Evolutionary conservation across 2,888 invertebrate species (phyloP).

Genomic region (Andrena camellia): DNA sequence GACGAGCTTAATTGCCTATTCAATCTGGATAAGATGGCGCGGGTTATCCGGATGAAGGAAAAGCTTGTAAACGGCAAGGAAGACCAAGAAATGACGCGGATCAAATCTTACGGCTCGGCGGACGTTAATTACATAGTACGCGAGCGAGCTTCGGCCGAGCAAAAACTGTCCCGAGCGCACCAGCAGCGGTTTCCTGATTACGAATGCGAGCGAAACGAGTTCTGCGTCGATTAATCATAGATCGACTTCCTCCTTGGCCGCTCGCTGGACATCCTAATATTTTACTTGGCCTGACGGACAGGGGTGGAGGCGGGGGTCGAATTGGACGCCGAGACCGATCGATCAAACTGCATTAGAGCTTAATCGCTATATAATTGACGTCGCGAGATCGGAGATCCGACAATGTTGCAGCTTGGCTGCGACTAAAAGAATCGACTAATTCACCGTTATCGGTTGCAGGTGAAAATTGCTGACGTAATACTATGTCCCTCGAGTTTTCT

Average conservation of each 20-base stretch:
- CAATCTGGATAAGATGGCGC: background rate
- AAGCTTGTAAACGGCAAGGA: conserved; percentile 32
- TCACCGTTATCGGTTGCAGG: background rate
- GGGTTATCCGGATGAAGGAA: conserved; percentile 24
- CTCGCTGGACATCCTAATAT: conserved; percentile 12
- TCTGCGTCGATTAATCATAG: conserved; percentile 48
- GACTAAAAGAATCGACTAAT: conserved; percentile 22
- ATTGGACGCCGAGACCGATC: conserved; percentile 26
- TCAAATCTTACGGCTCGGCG: conserved; percentile 66
- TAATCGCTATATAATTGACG: conserved; percentile 24
- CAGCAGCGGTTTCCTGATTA: conserved; percentile 50
- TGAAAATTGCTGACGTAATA: background rate
- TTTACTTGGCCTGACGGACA: conserved; percentile 1
- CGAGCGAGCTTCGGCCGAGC: conserved; percentile 15
- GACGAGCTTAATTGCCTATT: conserved; percentile 26
- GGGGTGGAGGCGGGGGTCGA: conserved; percentile 9
- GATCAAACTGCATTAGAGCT: conserved; percentile 20
- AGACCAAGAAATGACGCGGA: conserved; percentile 57
- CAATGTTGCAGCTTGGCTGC: background rate
- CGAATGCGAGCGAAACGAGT: conserved; percentile 43
- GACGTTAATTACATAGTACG: conserved; percentile 63
- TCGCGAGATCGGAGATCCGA: background rate
- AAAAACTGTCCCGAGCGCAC: conserved; percentile 37
- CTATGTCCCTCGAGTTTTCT: background rate
- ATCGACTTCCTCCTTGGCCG: conserved; percentile 38